Base-by-base conservation (phyloP, 2,888 invertebrate species). In the Dryadula phaetusa region DNA sequence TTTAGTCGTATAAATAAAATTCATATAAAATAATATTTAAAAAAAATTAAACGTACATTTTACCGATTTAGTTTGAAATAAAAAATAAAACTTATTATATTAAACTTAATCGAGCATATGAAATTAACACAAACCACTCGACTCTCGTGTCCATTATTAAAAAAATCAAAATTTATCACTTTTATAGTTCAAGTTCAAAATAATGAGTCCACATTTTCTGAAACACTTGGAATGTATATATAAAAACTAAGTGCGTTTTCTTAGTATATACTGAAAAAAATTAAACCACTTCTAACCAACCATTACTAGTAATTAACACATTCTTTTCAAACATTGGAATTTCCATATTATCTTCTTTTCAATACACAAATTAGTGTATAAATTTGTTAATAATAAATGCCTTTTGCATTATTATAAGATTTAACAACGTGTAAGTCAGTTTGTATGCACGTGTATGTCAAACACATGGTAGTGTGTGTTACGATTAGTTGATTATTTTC, bases 371-470 rank as follows among this genome's bases (percentile, higher is more conserved):
- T 47, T 14, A 14, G 5, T 14, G 37, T 37, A 37, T 12, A 3
- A 12, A 37, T 37, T 37, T 25, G n/a, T n/a, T n/a, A 49, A 8
- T 25, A 52, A 37, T 18, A 34, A 53, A 53, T 56, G 56, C n/a
- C 0, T n/a, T 16, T 37, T 2, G 56, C 22, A 37, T 54, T 37
- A n/a, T 54, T 4, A 16, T 40, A 37, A 16, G n/a, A 32, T n/a
- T n/a, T n/a, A n/a, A n/a, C n/a, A n/a, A n/a, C n/a, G n/a, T n/a
- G n/a, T n/a, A n/a, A n/a, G n/a, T n/a, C n/a, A n/a, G n/a, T n/a
- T n/a, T n/a, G n/a, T n/a, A n/a, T n/a, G n/a, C n/a, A n/a, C n/a
- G n/a, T n/a, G n/a, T n/a, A n/a, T n/a, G n/a, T n/a, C n/a, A n/a
- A n/a, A n/a, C n/a, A n/a, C n/a, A n/a, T n/a, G n/a, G n/a, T n/a